Percentiles rank a stretch among this genome's conserved stretches.
These are phyloP conservation scores for Sternarchorhynchus goeldii DNA, from an alignment of 2,797 vertebrate genomes.

Conservation along the genomic window DNA sequence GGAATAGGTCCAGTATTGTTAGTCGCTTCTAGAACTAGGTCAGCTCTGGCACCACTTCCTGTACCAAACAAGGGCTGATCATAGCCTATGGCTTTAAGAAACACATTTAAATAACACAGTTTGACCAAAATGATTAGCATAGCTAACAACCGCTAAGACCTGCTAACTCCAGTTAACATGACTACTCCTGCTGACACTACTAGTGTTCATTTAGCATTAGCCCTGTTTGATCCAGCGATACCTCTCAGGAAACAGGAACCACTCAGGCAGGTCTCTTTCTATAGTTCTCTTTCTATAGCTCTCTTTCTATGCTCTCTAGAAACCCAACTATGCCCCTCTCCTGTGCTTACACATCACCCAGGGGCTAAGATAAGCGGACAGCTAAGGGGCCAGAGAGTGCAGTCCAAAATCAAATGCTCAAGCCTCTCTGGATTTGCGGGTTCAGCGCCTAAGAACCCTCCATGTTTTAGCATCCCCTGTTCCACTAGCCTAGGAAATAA, in stretches of 20 bases:
- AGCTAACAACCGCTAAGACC: not conserved
- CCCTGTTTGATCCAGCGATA: not conserved
- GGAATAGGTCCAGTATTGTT: slow-evolving; percentile 40
- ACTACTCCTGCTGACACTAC: too few species aligned
- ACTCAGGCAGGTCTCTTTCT: not conserved
- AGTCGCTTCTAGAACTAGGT: slow-evolving; percentile 50
- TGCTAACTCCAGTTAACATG: too few species aligned
- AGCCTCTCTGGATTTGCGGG: slow-evolving; percentile 38
- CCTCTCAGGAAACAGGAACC: not conserved
- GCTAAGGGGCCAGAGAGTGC: slow-evolving; percentile 12
- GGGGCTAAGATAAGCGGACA: slow-evolving; percentile 43
- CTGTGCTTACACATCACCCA: slow-evolving; percentile 17
- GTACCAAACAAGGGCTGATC: slow-evolving; percentile 20
- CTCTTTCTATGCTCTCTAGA: not conserved
- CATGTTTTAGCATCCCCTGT: slow-evolving; percentile 2
- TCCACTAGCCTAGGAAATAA: slow-evolving; percentile 32
- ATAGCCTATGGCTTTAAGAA: not conserved
- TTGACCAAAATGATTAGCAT: not conserved
- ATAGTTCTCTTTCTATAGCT: not conserved
- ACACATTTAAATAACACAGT: not conserved
- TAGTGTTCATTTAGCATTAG: not conserved
- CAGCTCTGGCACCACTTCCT: slow-evolving; percentile 25
- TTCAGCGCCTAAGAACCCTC: slow-evolving; percentile 23
- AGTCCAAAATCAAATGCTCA: slow-evolving; percentile 38
- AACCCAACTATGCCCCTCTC: not conserved